Evolutionary conservation across 2,113 vertebrate species (phyloP), one percentile per base, ranked within the genome.

Genomic region (Tympanuchus pallidicinctus): DNA sequence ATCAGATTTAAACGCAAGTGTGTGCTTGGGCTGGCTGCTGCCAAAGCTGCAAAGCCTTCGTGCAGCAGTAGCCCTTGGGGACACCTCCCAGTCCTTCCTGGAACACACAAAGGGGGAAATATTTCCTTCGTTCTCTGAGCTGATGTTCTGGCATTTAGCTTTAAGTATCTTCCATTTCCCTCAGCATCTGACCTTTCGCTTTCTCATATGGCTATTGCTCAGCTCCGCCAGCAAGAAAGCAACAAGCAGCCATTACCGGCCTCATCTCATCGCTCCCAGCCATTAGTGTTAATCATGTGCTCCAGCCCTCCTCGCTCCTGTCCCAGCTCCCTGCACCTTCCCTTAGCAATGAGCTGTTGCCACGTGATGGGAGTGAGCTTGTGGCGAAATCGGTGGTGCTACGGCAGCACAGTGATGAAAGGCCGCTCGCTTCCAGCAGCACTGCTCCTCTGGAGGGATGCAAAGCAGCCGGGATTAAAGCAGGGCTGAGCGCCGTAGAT

Each of bases 111-210:
- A 61, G 80, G 48, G 69, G 40, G 80, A 88, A 88, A 95, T 70
- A 83, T 92, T 96, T 95, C 95, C 72, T 94, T 71, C 74, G 32
- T 17, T 85, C 14, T 1, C 86, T 60, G 86, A 94, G 94, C 88
- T 69, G 94, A 93, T 86, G 92, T 86, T 80, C 93, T 97, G 96
- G 96, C 96, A 97, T 97, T 97, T 97, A 96, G 67, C 91, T 93
- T 84, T 73, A 93, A 94, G 82, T 85, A 92, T 59, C 82, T 92
- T 61, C 80, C 73, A 82, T 76, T 96, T 96, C 87, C 88, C 75
- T 89, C 47, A 45, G 81, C 36, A 76, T 67, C 84, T 93, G 96
- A 97, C 92, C 94, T 96, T 97, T 95, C 86, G 48, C 71, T 85
- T 63, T 76, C 66, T 92, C 70, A 5, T 70, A 56, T 1, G 50